A percentile compares a stretch with the other conserved stretches of the same genome.
These are phyloP conservation scores for Peromyscus leucopus DNA, from an alignment of 2,113 vertebrate genomes.

Conservation along the genomic window DNA sequence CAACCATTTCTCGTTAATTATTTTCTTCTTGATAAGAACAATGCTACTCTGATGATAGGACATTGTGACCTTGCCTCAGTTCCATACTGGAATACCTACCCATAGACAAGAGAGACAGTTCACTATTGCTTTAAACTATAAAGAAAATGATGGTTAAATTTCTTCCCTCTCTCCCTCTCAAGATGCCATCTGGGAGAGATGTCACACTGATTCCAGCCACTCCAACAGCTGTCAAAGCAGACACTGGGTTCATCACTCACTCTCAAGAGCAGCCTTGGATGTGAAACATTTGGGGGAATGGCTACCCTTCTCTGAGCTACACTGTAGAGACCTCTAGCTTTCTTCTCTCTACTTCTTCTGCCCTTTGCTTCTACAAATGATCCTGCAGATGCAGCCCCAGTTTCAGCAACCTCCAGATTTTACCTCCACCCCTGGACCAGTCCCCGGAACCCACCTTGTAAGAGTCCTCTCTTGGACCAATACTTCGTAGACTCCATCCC, in stretches of 20 bases:
- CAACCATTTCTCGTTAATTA: not conserved
- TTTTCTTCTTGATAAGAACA: not conserved
- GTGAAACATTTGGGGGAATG: not conserved
- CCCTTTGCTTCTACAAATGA: not conserved
- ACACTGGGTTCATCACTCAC: not conserved
- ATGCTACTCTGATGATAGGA: not conserved
- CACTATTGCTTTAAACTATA: not conserved
- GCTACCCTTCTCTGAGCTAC: not conserved
- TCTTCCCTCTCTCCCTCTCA: not conserved
- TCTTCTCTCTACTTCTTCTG: not conserved
- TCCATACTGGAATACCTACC: not conserved
- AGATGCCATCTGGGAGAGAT: not conserved
- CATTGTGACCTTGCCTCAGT: not conserved
- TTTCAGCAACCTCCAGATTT: not conserved
- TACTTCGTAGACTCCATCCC: not conserved
- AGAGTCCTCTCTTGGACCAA: not conserved
- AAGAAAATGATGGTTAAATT: not conserved
- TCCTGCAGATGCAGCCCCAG: not conserved
- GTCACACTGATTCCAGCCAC: not conserved
- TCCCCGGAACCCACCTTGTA: not conserved
- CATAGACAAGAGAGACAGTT: not conserved
- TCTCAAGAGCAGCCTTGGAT: not conserved
- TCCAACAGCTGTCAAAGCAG: not conserved
- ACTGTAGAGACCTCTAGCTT: not conserved
- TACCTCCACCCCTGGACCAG: not conserved